Conservation (phyloP, 2,797 vertebrate species). For the Chelon auratus region DNA sequence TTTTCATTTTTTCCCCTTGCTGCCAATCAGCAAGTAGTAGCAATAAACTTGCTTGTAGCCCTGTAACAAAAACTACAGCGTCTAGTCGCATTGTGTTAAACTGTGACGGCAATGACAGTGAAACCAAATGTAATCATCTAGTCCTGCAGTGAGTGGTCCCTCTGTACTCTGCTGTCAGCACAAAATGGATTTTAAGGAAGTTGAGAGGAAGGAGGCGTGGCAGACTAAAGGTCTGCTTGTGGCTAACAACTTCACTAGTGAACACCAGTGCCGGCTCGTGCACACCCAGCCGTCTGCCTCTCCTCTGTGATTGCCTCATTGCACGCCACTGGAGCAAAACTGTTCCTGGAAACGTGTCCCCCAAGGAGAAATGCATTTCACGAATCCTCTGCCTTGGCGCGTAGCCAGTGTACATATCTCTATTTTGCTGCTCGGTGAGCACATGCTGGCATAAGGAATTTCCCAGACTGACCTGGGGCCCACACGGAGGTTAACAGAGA, state of each 20-base stretch:
- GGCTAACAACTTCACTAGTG: constrained; percentile 47
- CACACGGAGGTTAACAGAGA: constrained; percentile 65
- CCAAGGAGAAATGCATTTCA: constrained; percentile 65
- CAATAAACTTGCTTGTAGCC: too few species aligned
- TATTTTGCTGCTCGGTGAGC: constrained; percentile 32
- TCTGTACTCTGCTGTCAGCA: constrained; percentile 58
- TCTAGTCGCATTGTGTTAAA: not conserved
- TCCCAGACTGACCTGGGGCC: constrained; percentile 61
- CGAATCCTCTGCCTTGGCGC: constrained; percentile 51
- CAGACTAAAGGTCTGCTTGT: constrained; percentile 30
- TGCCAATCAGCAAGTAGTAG: not conserved
- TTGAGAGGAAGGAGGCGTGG: constrained; percentile 55
- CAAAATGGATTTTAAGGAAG: constrained; percentile 69
- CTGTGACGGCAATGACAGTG: not conserved
- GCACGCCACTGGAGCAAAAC: constrained; percentile 58
- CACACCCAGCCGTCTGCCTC: constrained; percentile 51
- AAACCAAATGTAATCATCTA: constrained; percentile 16
- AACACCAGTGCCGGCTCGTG: constrained; percentile 39
- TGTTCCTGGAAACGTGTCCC: constrained; percentile 74
- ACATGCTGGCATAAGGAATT: constrained; percentile 58
- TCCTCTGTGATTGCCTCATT: constrained; percentile 39
- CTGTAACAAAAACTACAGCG: too few species aligned
- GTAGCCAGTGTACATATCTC: constrained; percentile 33
- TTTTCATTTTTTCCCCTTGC: not conserved
- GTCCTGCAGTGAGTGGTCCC: constrained; percentile 32